Percentiles rank a stretch among this genome's conserved stretches.
phyloP scores from a whole-genome alignment of 2,797 vertebrate genomes.

The Oceanodroma leucorhoa region DNA sequence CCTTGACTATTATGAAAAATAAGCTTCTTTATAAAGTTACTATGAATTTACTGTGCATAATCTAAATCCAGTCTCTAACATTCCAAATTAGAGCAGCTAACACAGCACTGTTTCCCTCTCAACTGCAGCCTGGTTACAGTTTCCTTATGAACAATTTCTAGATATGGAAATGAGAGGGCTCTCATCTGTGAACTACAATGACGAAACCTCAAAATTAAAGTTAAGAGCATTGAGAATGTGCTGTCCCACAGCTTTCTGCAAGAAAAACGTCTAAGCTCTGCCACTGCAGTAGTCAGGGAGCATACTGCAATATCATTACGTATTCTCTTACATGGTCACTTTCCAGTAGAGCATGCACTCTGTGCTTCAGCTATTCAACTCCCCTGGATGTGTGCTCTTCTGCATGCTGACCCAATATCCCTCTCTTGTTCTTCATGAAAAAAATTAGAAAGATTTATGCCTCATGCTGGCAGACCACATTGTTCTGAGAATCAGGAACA shows the following conservation, averaged over 20 bases:
- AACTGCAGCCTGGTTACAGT: neutral
- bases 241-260: neutral
- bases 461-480: neutral
- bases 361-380: neutral
- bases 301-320: neutral
- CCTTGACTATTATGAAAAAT: neutral
- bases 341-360: neutral
- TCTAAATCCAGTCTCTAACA: neutral
- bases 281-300: neutral
- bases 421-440: neutral
- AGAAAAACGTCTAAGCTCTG: neutral
- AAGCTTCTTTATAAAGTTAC: neutral
- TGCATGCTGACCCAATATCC: neutral
- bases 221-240: neutral
- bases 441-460: neutral
- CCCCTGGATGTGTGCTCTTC: neutral
- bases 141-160: neutral
- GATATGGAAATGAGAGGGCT: neutral
- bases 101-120: neutral
- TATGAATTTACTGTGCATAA: neutral
- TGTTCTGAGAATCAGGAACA: neutral
- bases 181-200: neutral
- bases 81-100: neutral
- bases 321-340: neutral
- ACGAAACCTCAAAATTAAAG: neutral